A percentile compares a stretch with the other conserved stretches of the same genome.
These are phyloP conservation scores for Columbina picui DNA, from an alignment of 2,113 vertebrate species.

Conservation along the genomic window DNA sequence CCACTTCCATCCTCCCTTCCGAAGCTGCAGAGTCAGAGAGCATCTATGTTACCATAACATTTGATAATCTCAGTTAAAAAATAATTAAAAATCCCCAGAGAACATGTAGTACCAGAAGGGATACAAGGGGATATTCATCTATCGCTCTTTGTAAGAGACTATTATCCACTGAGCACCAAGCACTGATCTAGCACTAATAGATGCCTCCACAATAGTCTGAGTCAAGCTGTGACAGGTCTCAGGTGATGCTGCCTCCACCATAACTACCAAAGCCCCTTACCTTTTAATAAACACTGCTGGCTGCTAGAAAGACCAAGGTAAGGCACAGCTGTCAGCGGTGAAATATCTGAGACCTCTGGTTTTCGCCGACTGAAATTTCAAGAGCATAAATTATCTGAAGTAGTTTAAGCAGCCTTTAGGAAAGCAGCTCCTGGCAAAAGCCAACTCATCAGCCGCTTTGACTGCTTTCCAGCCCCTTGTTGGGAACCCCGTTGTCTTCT, in stretches of 20 bases:
- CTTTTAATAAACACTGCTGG: not conserved
- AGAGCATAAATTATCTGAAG: not conserved
- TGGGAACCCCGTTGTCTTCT: not conserved
- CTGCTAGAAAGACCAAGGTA: not conserved
- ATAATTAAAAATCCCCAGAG: not conserved
- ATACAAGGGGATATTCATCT: not conserved
- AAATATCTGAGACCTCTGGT: rapidly evolving
- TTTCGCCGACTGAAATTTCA: not conserved
- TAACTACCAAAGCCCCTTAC: not conserved
- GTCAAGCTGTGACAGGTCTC: not conserved
- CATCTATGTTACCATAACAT: not conserved
- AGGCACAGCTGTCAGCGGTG: rapidly evolving
- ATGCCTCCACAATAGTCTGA: not conserved
- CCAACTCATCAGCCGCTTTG: not conserved
- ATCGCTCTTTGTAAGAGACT: not conserved
- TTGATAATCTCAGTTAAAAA: not conserved
- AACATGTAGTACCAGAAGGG: not conserved
- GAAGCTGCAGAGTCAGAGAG: not conserved
- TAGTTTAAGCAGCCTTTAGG: not conserved
- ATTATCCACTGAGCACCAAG: not conserved
- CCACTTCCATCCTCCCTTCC: not conserved
- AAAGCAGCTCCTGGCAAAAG: not conserved
- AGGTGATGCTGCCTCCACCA: not conserved
- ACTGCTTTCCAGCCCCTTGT: not conserved
- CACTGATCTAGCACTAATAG: not conserved